These are phyloP conservation scores for Mactra quadrangularis DNA, from an alignment of 1,140 invertebrate species.

Conservation along the genomic window DNA sequence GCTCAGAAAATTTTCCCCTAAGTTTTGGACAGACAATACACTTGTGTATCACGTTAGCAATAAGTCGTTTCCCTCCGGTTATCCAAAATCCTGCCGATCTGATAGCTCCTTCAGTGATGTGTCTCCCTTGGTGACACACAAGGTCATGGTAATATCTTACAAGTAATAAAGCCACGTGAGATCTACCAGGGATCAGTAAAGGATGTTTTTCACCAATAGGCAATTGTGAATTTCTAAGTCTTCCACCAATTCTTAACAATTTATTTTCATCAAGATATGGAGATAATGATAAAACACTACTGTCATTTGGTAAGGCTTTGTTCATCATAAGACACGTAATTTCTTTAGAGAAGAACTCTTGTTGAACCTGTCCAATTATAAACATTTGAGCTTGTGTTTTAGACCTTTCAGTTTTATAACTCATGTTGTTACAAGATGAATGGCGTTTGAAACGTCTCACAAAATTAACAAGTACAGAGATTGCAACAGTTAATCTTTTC, in stretches of 20 bases:
- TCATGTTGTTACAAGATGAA: not conserved
- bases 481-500: not conserved
- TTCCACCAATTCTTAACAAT: conserved; percentile 61
- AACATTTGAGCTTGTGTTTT: not conserved
- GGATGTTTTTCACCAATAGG: conserved; percentile 36
- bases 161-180: conserved; percentile 51
- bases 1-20: not conserved
- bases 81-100: conserved; percentile 11
- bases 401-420: not conserved
- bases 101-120: conserved; percentile 42
- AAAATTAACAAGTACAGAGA: not conserved
- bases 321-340: not conserved
- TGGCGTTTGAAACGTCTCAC: not conserved
- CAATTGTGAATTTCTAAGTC: conserved; percentile 11
- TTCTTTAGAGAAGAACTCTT: not conserved
- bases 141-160: conserved; percentile 55
- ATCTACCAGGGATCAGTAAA: conserved; percentile 48
- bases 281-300: conserved; percentile 41
- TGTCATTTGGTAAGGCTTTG: not conserved
- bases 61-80: conserved; percentile 3
- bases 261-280: conserved; percentile 59
- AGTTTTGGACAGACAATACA: conserved; percentile 23
- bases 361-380: not conserved
- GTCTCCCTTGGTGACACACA: conserved; percentile 56
- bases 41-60: conserved; percentile 1